Evolutionary conservation across 2,797 vertebrate genomes (phyloP).

Genomic region (Cynopterus sphinx): DNA sequence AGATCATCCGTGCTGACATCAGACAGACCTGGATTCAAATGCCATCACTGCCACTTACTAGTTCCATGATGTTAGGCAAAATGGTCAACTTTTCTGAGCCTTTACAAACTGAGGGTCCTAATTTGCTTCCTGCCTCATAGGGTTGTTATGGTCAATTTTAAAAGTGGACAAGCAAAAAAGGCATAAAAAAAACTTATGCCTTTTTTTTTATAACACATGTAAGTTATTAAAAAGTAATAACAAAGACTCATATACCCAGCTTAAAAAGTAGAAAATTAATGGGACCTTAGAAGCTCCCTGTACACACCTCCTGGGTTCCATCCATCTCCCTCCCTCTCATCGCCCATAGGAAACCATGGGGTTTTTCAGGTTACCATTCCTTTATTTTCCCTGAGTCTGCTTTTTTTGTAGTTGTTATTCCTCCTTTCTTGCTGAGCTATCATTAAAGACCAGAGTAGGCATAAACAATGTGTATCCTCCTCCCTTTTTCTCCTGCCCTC

Average conservation of each 20-base stretch:
- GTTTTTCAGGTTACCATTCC: not conserved
- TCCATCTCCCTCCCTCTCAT: not conserved
- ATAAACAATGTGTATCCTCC: not conserved
- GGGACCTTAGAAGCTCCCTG: not conserved
- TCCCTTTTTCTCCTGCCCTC: not conserved
- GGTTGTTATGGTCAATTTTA: not conserved
- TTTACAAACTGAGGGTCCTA: not conserved
- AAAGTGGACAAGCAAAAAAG: not conserved
- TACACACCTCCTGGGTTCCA: not conserved
- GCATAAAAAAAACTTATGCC: not conserved
- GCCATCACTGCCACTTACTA: not conserved
- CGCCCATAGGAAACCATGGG: not conserved
- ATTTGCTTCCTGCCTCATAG: not conserved
- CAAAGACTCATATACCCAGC: not conserved
- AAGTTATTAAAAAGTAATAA: not conserved
- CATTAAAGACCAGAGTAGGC: not conserved
- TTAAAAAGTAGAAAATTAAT: not conserved
- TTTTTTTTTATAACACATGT: not conserved
- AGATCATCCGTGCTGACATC: not conserved
- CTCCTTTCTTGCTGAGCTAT: not conserved
- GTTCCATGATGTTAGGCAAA: not conserved
- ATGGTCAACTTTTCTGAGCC: not conserved
- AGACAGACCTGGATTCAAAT: not conserved
- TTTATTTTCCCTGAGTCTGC: not conserved
- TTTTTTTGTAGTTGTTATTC: not conserved